Evolutionary conservation across 30 jellyfish, hydroid and myxozoan species (phyloP), one percentile per base, ranked within the genome.

Genomic region (Morbakka virulenta): DNA sequence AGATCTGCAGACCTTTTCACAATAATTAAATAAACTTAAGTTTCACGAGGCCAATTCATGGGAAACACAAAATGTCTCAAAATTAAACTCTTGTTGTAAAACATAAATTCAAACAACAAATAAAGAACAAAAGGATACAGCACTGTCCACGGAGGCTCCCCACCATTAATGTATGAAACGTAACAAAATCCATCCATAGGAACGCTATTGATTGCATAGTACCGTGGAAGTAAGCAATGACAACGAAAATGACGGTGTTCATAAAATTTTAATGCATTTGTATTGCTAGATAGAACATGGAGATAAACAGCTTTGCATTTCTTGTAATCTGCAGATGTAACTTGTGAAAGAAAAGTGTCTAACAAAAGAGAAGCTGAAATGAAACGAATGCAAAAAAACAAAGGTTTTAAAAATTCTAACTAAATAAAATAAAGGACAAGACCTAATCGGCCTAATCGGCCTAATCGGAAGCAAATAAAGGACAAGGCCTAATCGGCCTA

Each of bases 101-200:
- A n/a, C n/a, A n/a, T n/a, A n/a, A n/a, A n/a, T n/a, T n/a, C n/a
- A n/a, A n/a, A n/a, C n/a, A n/a, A n/a, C n/a, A n/a, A n/a, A n/a
- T n/a, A n/a, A n/a, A n/a, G n/a, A n/a, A n/a, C n/a, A 41, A 80
- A 81, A 93, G 81, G 97, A 93, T 93, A 93, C 99, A 79, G 49
- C 3, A 82, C 4, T 11, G 95, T 50, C 94, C 95, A 86, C 17
- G 97, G 99, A 22, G 95, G 94, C 62, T 69, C 80, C 2, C 99
- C 99, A 50, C 93, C 95, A 69, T 93, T 93, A 26, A 83, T 72
- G 64, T 93, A 93, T 68, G 67, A 63, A 2, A 82, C 97, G 62
- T 93, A 93, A 31, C 81, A 81, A 48, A 51, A 82, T 4, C 99
- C 99, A 93, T 93, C 97, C 95, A 87, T 85, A 63, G 74, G 86